Conservation (phyloP, 1,140 invertebrate species). For the Alviniconcha marisindica region DNA sequence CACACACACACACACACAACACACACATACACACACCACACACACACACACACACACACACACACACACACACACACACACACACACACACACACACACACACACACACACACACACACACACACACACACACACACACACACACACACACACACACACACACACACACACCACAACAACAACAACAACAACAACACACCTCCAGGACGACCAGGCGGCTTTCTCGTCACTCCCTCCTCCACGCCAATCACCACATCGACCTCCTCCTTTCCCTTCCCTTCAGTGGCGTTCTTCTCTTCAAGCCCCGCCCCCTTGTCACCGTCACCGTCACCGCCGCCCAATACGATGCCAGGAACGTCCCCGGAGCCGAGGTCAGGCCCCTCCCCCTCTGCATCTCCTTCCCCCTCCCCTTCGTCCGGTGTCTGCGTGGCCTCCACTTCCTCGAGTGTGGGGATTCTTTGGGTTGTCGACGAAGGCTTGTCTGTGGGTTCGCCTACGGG, state of each 20-base stretch:
- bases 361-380: conserved; percentile 22
- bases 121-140: too few relatives aligned
- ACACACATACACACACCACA: too few relatives aligned
- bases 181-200: not conserved
- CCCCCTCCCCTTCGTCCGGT: not conserved
- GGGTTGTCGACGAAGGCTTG: not conserved
- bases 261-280: not conserved
- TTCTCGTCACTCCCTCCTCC: not conserved
- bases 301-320: not conserved
- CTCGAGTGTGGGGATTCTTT: conserved; percentile 23
- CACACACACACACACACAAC: too few relatives aligned
- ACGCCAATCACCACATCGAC: not conserved
- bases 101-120: too few relatives aligned
- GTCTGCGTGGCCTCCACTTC: conserved; percentile 2
- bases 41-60: too few relatives aligned
- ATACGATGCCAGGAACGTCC: conserved; percentile 19
- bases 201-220: not conserved
- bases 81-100: too few relatives aligned
- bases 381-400: too few relatives aligned
- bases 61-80: too few relatives aligned
- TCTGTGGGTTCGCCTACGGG: not conserved
- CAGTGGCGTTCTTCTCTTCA: conserved; percentile 2
- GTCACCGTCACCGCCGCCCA: not conserved
- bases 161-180: not conserved
- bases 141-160: too few relatives aligned